phyloP scores from a whole-genome alignment of 2,113 vertebrate genomes.

The Microcebus tavaratra region DNA sequence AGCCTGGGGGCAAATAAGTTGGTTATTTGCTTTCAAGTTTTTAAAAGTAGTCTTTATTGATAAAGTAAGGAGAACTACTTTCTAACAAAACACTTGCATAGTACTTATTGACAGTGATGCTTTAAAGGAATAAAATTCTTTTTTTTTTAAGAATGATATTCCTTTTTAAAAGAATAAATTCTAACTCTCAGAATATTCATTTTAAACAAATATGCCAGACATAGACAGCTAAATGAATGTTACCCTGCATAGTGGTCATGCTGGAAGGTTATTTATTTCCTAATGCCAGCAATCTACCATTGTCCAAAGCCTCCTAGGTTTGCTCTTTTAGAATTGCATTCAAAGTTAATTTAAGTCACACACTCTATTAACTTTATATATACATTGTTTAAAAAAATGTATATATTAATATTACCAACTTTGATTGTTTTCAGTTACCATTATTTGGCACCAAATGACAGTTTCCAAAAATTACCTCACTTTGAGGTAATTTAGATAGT shows the following conservation, averaged over 20 bases:
- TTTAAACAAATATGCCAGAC: conserved; percentile 75
- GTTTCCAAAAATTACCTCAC: conserved; percentile 44
- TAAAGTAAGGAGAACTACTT: conserved; percentile 68
- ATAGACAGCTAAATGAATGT: conserved; percentile 81
- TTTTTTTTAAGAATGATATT: conserved; percentile 62
- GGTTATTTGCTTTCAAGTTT: conserved; percentile 72
- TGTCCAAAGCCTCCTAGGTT: conserved; percentile 56
- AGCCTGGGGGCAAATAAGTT: conserved; percentile 59
- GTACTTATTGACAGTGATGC: conserved; percentile 62
- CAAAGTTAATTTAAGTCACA: conserved; percentile 53
- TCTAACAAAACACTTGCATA: conserved; percentile 68
- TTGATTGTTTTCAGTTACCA: conserved; percentile 25
- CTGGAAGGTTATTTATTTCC: conserved; percentile 55
- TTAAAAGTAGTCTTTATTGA: conserved; percentile 70
- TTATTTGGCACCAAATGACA: conserved; percentile 37
- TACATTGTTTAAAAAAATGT: conserved; percentile 4
- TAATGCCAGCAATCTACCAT: conserved; percentile 54
- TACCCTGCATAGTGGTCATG: conserved; percentile 52
- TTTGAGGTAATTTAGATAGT: conserved; percentile 45
- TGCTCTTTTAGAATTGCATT: conserved; percentile 63
- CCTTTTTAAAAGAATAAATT: conserved; percentile 66
- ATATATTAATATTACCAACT: neutral
- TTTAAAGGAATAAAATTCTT: conserved; percentile 70
- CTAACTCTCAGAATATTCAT: conserved; percentile 74
- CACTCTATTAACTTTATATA: conserved; percentile 29